phyloP scores from a whole-genome alignment of 2,113 vertebrate genomes.

The Microcebus jonahi region DNA sequence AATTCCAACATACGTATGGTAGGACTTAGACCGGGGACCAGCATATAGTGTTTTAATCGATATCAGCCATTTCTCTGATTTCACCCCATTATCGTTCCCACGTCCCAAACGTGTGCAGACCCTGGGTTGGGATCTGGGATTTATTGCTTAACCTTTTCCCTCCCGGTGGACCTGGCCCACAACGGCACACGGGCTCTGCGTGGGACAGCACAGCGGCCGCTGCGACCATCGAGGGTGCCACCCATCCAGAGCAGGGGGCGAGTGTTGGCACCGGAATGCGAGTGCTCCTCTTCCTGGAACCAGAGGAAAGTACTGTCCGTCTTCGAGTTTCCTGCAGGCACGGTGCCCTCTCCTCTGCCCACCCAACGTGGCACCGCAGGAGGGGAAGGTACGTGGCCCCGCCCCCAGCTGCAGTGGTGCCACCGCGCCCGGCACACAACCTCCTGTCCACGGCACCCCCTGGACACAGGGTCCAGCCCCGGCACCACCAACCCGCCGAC shows the following conservation, averaged over 20 bases:
- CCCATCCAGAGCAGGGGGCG: neutral
- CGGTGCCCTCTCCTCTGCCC: neutral
- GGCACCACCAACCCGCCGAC: no score
- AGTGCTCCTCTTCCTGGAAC: no score
- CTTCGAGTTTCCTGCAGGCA: neutral
- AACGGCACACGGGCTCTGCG: accelerated
- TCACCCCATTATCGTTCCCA: no score
- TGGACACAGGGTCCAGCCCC: no score
- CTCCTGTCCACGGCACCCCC: accelerated
- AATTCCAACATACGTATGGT: neutral
- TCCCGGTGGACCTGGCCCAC: accelerated
- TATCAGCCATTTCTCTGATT: accelerated
- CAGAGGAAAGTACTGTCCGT: neutral
- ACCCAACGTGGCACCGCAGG: no score
- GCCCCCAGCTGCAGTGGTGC: no score
- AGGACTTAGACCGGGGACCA: accelerated
- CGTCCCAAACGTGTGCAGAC: accelerated
- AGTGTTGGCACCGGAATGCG: accelerated
- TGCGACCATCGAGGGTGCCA: accelerated
- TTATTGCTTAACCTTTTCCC: neutral
- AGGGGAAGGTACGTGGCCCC: accelerated
- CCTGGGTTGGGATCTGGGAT: accelerated
- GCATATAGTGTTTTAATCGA: accelerated
- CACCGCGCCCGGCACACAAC: no score
- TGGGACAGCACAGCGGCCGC: accelerated